Base-by-base conservation (phyloP, 2,113 vertebrate genomes). In the Motacilla alba region DNA sequence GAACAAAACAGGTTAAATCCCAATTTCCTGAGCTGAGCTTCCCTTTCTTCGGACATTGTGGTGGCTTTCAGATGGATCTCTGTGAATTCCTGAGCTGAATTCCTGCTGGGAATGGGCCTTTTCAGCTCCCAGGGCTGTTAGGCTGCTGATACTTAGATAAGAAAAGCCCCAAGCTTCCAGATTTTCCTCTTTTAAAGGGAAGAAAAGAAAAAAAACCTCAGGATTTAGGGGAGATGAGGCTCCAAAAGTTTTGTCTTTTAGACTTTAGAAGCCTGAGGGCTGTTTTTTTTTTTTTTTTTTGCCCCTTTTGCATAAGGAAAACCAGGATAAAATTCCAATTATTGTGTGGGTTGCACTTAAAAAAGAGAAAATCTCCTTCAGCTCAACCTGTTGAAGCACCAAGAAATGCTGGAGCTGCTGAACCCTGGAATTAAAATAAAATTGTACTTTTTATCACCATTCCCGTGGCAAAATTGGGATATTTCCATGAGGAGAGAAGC, bases 1-100 rank as follows among this genome's bases (percentile, higher is more conserved):
- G 3, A 89, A 58, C 39, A 28, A 37, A 81, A 7, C 37, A 9
- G 19, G n/a, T 53, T 82, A 83, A 89, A 60, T 68, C 62, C 30
- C 53, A 7, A 89, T 60, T 89, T 82, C 87, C 78, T 75, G 15
- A 26, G 9, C 11, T n/a, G 69, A 41, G 72, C 7, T 56, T 50
- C 11, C 91, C 10, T 73, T 86, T 64, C 83, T 68, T 75, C 4
- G 2, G 33, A 11, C 55, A 28, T 27, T 4, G 19, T 58, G 72
- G 39, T 2, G 85, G 66, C 84, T 89, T 96, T 94, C 68, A 89
- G 21, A 75, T 92, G 93, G 83, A 83, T n/a, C 58, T 30, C 11
- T 47, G 68, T 4, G 70, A 80, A 94, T 90, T 46, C 41, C 79
- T 58, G 67, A 37, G 87, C 66, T 9, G n/a, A 49, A 67, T 20